A percentile compares a stretch with the other conserved stretches of the same genome.
Evolutionary conservation across 2,797 vertebrate genomes (phyloP).

Genomic region (Amblyraja radiata): DNA sequence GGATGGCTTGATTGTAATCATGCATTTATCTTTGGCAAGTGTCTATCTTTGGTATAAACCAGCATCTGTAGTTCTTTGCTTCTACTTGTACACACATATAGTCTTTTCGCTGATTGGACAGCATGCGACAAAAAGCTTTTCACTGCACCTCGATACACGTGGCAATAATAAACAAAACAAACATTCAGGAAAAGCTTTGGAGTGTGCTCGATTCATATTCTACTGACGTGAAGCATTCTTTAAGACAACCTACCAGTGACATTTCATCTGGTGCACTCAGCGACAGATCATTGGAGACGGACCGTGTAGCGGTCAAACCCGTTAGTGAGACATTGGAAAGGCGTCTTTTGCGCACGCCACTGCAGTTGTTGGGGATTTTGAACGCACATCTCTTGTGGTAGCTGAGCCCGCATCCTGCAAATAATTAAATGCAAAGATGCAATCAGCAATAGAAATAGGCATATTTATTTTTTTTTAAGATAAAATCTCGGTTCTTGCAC

Average conservation of each 20-base stretch:
- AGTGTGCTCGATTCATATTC: neutral
- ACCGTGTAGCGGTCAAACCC: constrained; percentile 64
- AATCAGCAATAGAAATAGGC: neutral
- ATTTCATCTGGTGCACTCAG: constrained; percentile 68
- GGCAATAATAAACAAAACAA: too few relatives aligned
- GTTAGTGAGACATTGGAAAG: constrained; percentile 88
- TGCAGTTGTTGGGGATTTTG: constrained; percentile 97
- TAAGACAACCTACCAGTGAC: constrained; percentile 68
- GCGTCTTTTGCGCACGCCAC: constrained; percentile 77
- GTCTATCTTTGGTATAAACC: too few relatives aligned
- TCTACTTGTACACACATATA: too few relatives aligned
- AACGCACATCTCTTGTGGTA: constrained; percentile 97
- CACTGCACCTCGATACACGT: too few relatives aligned
- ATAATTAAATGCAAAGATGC: constrained; percentile 38
- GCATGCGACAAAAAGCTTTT: too few relatives aligned
- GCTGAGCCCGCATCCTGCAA: constrained; percentile 86
- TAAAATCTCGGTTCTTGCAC: neutral
- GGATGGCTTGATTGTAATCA: too few relatives aligned
- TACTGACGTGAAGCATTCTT: neutral
- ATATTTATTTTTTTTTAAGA: neutral
- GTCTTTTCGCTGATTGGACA: too few relatives aligned
- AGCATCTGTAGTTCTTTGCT: too few relatives aligned
- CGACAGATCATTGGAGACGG: constrained; percentile 73
- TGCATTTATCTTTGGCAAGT: too few relatives aligned
- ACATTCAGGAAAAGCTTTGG: neutral